Evolutionary conservation across 2,888 invertebrate species (phyloP).

Genomic region (Pemphredon lugubris): DNA sequence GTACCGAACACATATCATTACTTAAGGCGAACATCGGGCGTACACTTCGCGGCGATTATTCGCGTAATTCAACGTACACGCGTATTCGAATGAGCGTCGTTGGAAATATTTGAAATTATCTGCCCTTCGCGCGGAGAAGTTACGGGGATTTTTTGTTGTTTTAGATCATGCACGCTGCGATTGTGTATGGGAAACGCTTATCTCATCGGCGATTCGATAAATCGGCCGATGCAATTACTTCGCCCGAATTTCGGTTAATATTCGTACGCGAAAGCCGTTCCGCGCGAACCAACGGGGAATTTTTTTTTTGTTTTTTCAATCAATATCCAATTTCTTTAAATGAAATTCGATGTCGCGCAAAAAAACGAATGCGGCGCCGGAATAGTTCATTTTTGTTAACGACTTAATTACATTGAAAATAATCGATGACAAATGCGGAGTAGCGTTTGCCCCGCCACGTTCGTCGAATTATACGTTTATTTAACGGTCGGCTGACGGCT

Average conservation of each 20-base stretch:
- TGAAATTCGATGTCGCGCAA: conserved; percentile 13
- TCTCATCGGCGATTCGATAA: background rate
- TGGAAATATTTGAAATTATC: conserved; percentile 1
- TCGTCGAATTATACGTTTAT: conserved; percentile 37
- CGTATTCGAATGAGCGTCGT: conserved; percentile 9
- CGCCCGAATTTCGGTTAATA: background rate
- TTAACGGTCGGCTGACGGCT: conserved; percentile 17
- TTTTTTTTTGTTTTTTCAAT: background rate
- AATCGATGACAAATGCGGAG: conserved; percentile 33
- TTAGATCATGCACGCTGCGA: background rate
- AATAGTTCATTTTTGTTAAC: conserved; percentile 37
- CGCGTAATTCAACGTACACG: conserved; percentile 20
- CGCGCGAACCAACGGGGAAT: background rate
- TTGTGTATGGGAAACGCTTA: background rate
- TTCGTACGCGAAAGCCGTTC: background rate
- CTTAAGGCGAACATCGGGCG: conserved; percentile 23
- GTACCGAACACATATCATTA: conserved; percentile 32
- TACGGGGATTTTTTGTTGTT: background rate
- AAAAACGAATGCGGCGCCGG: conserved; percentile 4
- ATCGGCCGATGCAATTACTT: background rate
- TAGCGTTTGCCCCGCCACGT: conserved; percentile 20
- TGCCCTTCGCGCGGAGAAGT: background rate
- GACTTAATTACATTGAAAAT: conserved; percentile 35
- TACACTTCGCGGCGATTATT: conserved; percentile 24
- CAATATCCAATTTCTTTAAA: background rate